These are phyloP conservation scores for Syngnathus scovelli DNA, from an alignment of 2,113 vertebrate species.

Conservation along the genomic window DNA sequence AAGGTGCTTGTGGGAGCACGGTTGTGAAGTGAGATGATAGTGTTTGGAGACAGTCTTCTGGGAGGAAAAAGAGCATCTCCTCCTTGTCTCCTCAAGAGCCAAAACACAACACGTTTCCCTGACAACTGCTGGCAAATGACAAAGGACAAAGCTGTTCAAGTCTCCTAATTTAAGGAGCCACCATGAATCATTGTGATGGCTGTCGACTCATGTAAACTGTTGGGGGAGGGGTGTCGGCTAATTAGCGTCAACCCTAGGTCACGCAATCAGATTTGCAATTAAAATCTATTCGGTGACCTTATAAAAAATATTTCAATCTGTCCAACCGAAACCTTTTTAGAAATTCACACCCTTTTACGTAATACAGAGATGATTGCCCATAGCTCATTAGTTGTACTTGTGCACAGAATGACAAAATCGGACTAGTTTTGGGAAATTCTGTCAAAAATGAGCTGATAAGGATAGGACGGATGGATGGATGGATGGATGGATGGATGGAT, in stretches of 20 bases:
- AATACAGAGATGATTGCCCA: not conserved
- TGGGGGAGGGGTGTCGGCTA: slow-evolving; percentile 26
- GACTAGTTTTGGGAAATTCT: not conserved
- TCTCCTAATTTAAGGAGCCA: slow-evolving; percentile 12
- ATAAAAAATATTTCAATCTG: not conserved
- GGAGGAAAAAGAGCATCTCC: slow-evolving; percentile 51
- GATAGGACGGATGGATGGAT: not conserved
- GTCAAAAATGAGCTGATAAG: not conserved
- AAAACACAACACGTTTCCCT: slow-evolving; percentile 55
- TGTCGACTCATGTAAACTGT: slow-evolving; percentile 26
- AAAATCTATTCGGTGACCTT: slow-evolving; percentile 36
- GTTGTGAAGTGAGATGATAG: slow-evolving; percentile 45
- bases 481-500: not conserved
- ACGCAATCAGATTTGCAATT: slow-evolving; percentile 20
- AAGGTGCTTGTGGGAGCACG: slow-evolving; percentile 30
- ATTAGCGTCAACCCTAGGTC: slow-evolving; percentile 35
- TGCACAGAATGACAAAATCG: not conserved
- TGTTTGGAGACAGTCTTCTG: slow-evolving; percentile 30
- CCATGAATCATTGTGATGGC: slow-evolving; percentile 29
- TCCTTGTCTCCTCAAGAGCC: slow-evolving; percentile 43
- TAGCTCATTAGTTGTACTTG: not conserved
- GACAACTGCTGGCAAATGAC: slow-evolving; percentile 38
- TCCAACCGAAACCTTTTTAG: slow-evolving; percentile 1
- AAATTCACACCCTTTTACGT: not conserved
- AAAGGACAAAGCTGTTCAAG: slow-evolving; percentile 25